Evolutionary conservation across 2,888 invertebrate genomes (phyloP).

Genomic region (Lepidocyrtoides sp.): DNA sequence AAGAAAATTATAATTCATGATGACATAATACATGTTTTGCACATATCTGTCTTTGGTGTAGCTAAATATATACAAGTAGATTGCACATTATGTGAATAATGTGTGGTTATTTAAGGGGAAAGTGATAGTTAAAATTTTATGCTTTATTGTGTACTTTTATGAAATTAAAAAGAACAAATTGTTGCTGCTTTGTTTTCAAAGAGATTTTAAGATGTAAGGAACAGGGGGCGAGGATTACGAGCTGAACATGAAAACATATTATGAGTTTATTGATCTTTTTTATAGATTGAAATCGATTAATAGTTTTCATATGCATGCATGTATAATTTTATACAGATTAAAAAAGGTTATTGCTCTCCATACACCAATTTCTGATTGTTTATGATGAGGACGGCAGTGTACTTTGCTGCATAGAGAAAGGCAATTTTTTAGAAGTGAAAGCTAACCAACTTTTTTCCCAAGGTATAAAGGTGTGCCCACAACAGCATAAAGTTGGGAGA

Average conservation of each 20-base stretch:
- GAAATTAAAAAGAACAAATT: too few species aligned
- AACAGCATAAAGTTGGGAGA: neutral
- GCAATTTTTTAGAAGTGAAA: neutral
- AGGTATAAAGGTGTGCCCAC: conserved; percentile 12
- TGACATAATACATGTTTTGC: conserved; percentile 35
- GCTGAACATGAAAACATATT: too few species aligned
- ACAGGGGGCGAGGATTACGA: too few species aligned
- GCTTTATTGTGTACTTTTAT: conserved; percentile 7
- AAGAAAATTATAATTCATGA: conserved; percentile 4
- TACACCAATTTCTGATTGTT: neutral
- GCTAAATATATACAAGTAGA: too few species aligned
- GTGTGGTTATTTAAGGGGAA: neutral
- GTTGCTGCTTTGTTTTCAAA: neutral
- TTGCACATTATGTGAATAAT: too few species aligned
- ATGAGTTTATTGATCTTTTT: neutral
- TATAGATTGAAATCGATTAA: too few species aligned
- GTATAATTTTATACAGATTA: neutral
- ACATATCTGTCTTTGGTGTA: conserved; percentile 64
- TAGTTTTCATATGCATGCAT: too few species aligned
- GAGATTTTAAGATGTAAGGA: too few species aligned
- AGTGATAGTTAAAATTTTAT: conserved; percentile 15
- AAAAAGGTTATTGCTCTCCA: neutral
- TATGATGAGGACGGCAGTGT: conserved; percentile 5
- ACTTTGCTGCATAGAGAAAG: neutral
- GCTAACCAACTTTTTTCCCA: neutral